A percentile compares a stretch with the other conserved stretches of the same genome.
These are phyloP conservation scores for Drosophila novamexicana DNA, from an alignment of 1,140 invertebrate genomes.

Conservation along the genomic window DNA sequence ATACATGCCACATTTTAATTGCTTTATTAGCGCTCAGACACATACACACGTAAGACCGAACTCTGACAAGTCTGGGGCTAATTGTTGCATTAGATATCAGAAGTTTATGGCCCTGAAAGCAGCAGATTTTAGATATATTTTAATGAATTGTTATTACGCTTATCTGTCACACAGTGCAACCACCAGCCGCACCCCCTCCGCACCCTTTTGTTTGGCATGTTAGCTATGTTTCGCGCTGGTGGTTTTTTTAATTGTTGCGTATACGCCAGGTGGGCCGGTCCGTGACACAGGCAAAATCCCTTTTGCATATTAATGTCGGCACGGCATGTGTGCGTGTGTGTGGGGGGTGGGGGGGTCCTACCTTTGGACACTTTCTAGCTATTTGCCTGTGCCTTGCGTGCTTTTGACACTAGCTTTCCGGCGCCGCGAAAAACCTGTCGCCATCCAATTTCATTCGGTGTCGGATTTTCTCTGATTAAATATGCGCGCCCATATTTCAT, in stretches of 20 bases:
- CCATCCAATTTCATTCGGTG: slow-evolving; percentile 43
- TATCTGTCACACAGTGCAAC: slow-evolving; percentile 64
- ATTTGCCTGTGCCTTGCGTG: slow-evolving; percentile 42
- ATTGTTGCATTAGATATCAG: slow-evolving; percentile 48
- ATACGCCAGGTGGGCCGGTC: slow-evolving; percentile 58
- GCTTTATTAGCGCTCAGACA: slow-evolving; percentile 48
- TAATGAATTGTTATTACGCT: slow-evolving; percentile 76
- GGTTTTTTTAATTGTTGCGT: slow-evolving; percentile 65
- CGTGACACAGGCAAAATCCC: slow-evolving; percentile 23
- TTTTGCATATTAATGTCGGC: slow-evolving; percentile 68
- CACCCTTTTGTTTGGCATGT: slow-evolving; percentile 17
- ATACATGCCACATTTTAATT: slow-evolving; percentile 37
- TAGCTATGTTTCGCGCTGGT: slow-evolving; percentile 31
- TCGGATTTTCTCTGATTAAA: slow-evolving; percentile 46
- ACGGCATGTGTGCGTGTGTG: slow-evolving; percentile 4
- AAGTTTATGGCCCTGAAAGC: slow-evolving; percentile 17
- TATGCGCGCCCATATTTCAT: slow-evolving; percentile 44
- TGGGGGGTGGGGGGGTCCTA: neutral
- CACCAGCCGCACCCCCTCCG: neutral
- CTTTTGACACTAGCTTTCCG: slow-evolving; percentile 35
- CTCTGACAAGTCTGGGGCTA: slow-evolving; percentile 14
- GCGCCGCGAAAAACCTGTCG: slow-evolving; percentile 15
- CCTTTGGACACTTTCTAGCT: slow-evolving; percentile 20
- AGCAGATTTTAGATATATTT: slow-evolving; percentile 63
- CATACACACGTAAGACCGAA: neutral